Percentiles rank a stretch among this genome's conserved stretches.
Evolutionary conservation across 53 echinoderm and acorn worm genomes (phyloP).

Genomic region (Astropecten irregularis): DNA sequence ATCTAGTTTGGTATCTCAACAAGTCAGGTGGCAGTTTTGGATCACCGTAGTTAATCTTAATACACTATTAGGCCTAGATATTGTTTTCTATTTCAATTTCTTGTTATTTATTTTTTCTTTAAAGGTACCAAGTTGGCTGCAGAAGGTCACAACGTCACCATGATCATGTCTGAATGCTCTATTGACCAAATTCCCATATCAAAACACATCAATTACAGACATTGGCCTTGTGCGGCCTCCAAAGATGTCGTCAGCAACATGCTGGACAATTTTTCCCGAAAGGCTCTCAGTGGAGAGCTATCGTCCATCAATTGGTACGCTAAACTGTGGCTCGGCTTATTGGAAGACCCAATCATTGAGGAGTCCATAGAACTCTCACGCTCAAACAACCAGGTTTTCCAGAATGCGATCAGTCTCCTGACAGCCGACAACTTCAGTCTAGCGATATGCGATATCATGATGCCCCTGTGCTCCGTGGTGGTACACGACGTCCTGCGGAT

Average conservation of each 20-base stretch:
- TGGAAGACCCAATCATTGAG: background rate
- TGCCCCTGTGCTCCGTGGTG: background rate
- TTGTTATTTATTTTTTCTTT: background rate
- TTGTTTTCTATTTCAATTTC: too few relatives aligned
- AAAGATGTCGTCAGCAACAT: too few relatives aligned
- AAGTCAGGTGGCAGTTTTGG: too few relatives aligned
- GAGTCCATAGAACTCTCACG: background rate
- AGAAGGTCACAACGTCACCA: constrained; percentile 11
- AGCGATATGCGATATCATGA: background rate
- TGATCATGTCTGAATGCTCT: too few relatives aligned
- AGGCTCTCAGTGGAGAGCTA: background rate
- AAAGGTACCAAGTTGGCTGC: background rate
- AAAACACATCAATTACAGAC: too few relatives aligned
- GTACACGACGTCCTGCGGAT: constrained; percentile 1
- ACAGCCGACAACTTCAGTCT: background rate
- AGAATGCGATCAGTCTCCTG: background rate
- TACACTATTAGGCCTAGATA: too few relatives aligned
- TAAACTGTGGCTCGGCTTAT: constrained; percentile 26
- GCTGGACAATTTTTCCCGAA: background rate
- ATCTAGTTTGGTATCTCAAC: too few relatives aligned
- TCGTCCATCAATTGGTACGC: constrained; percentile 29
- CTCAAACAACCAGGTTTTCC: background rate
- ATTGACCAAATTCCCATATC: too few relatives aligned
- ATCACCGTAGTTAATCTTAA: too few relatives aligned
- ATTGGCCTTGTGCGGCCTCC: too few relatives aligned